Percentiles rank a stretch among this genome's conserved stretches.
phyloP scores from a whole-genome alignment of 2,797 vertebrate species.

The Helicolenus hilgendorfi region DNA sequence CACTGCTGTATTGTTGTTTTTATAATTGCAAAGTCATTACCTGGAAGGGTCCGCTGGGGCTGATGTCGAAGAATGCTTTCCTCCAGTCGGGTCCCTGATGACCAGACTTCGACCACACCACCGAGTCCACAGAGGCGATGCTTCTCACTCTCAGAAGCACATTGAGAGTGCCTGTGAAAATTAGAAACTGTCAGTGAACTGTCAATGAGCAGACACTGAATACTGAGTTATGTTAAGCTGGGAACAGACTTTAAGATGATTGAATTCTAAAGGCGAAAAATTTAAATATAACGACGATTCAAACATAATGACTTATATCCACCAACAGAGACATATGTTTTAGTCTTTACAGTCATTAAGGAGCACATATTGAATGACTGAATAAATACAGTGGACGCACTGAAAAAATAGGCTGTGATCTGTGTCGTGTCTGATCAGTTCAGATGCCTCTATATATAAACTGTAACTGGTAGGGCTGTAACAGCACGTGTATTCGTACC shows the following conservation, averaged over 20 bases:
- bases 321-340: neutral
- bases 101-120: constrained; percentile 93
- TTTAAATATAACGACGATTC: neutral
- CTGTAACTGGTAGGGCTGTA: neutral
- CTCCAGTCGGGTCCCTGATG: constrained; percentile 94
- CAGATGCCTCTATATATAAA: neutral
- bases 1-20: neutral
- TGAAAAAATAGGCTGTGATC: neutral
- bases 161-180: constrained; percentile 92
- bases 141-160: constrained; percentile 93
- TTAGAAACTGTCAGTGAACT: constrained; percentile 20
- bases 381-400: neutral
- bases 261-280: neutral
- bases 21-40: constrained; percentile 78
- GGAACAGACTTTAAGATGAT: neutral
- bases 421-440: neutral
- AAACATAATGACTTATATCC: neutral
- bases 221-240: neutral
- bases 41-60: constrained; percentile 96
- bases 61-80: constrained; percentile 94
- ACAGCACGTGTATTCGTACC: too few relatives aligned
- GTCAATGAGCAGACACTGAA: neutral
- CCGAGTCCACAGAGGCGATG: constrained; percentile 92
- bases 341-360: neutral
- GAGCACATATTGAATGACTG: neutral